Percentiles rank a stretch among this genome's conserved stretches.
These are phyloP conservation scores for Crotalus horridus DNA, from an alignment of 2,113 vertebrate species.

Conservation along the genomic window DNA sequence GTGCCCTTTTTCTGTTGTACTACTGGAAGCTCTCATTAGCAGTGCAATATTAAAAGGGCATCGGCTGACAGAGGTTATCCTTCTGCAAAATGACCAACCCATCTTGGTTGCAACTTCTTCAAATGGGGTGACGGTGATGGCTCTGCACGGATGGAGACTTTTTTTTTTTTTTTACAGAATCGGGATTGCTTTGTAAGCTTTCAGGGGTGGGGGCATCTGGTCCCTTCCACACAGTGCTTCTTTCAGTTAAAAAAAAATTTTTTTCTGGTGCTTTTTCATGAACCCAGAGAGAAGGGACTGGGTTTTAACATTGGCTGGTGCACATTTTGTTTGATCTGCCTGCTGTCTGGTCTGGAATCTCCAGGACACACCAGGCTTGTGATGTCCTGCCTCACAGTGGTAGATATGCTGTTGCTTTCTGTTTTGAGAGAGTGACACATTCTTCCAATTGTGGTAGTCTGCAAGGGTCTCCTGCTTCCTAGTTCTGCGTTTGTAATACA, in stretches of 20 bases:
- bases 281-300: background rate
- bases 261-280: background rate
- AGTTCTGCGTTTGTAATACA: background rate
- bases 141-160: no score
- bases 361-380: no score
- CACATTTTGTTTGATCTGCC: constrained; percentile 33
- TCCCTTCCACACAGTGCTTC: background rate
- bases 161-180: no score
- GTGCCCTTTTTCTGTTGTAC: constrained; percentile 94
- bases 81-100: constrained; percentile 61
- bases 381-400: background rate
- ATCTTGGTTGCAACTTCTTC: constrained; percentile 55
- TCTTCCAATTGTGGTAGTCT: background rate
- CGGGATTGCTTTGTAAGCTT: no score
- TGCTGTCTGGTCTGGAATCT: background rate
- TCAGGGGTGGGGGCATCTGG: no score
- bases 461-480: background rate
- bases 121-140: constrained; percentile 32
- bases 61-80: constrained; percentile 82
- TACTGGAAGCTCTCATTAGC: constrained; percentile 92
- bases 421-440: constrained; percentile 27
- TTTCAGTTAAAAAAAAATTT: background rate
- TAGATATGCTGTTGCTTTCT: background rate
- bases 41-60: constrained; percentile 99
- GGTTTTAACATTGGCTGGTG: constrained; percentile 22